Evolutionary conservation across 2,797 vertebrate genomes (phyloP).

Genomic region (Brachyrhaphis roseni): DNA sequence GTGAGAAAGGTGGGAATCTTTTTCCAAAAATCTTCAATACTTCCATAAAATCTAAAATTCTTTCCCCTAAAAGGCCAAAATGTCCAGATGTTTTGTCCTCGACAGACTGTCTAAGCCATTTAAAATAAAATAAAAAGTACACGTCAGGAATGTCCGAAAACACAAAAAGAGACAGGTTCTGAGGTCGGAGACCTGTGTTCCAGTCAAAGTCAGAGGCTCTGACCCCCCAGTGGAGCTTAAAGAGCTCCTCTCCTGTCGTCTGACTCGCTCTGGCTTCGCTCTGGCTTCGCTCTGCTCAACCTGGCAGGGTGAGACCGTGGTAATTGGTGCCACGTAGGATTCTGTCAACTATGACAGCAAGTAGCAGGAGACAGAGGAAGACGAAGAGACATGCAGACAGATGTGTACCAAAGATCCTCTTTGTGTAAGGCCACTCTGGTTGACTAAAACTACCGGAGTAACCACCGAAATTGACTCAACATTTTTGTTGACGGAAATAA

Average conservation of each 20-base stretch:
- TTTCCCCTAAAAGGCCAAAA: not conserved
- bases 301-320: slow-evolving; percentile 43
- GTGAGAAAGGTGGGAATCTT: not conserved
- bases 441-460: too few species aligned
- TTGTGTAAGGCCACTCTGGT: too few species aligned
- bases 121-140: not conserved
- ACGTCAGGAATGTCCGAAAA: not conserved
- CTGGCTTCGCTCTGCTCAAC: slow-evolving; percentile 15
- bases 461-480: too few species aligned
- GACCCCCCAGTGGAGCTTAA: slow-evolving; percentile 31
- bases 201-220: slow-evolving; percentile 6
- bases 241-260: slow-evolving; percentile 44
- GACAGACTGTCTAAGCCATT: not conserved
- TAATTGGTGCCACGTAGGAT: slow-evolving; percentile 66
- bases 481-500: too few species aligned
- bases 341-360: slow-evolving; percentile 53
- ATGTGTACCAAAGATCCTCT: not conserved
- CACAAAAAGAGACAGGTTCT: not conserved
- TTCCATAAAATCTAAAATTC: not conserved
- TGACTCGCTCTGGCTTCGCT: slow-evolving; percentile 31
- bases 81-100: not conserved
- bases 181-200: slow-evolving; percentile 12
- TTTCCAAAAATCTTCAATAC: not conserved
- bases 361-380: slow-evolving; percentile 42
- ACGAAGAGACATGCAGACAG: slow-evolving; percentile 16